phyloP scores from a whole-genome alignment of 1,140 invertebrate species.

The Tetragonula clypearis region DNA sequence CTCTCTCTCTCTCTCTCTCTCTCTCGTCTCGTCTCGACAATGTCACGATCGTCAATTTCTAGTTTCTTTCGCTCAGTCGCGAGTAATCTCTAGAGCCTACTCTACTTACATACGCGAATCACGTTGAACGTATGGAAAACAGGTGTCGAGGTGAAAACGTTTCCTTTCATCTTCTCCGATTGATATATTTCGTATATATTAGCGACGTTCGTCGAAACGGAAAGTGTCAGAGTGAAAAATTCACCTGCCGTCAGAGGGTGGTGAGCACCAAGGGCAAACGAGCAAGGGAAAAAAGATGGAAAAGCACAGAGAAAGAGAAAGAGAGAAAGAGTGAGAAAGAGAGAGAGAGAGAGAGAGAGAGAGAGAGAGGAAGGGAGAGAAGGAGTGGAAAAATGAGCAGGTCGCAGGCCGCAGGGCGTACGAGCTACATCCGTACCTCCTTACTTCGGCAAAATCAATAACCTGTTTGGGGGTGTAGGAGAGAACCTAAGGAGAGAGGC shows the following conservation, averaged over 20 bases:
- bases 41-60: not conserved
- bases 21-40: not conserved
- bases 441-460: conserved; percentile 80
- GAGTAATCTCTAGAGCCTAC: no score
- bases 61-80: not conserved
- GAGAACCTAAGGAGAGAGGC: conserved; percentile 75
- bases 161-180: no score
- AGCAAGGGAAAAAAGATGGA: conserved; percentile 17
- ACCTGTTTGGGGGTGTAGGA: conserved; percentile 77
- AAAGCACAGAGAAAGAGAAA: not conserved
- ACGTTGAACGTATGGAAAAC: no score
- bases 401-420: conserved; percentile 73
- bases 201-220: no score
- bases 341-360: conserved; percentile 4
- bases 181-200: no score
- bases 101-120: no score
- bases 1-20: no score
- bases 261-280: conserved; percentile 24
- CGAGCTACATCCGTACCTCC: conserved; percentile 72
- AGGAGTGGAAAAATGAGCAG: conserved; percentile 62
- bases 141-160: no score
- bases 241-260: conserved; percentile 27
- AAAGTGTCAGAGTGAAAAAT: conserved; percentile 17
- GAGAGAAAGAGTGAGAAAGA: conserved; percentile 8
- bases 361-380: not conserved